A percentile compares a stretch with the other conserved stretches of the same genome.
Conservation (phyloP, 2,113 vertebrate species). For the Aphyosemion australe region DNA sequence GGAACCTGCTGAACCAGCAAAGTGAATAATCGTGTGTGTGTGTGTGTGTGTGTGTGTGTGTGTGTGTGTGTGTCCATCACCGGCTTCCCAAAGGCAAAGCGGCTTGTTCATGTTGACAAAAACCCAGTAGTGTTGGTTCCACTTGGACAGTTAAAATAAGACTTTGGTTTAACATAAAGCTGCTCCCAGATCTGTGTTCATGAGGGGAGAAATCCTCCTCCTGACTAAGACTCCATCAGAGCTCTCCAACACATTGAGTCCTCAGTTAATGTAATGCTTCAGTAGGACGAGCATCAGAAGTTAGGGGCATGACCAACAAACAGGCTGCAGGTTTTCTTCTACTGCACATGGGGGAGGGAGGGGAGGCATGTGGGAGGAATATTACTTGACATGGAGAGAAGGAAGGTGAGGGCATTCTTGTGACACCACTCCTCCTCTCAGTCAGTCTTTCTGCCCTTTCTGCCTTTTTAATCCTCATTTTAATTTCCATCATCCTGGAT, state of each 20-base stretch:
- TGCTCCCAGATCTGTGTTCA: slow-evolving; percentile 58
- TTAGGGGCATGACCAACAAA: slow-evolving; percentile 57
- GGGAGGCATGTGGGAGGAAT: slow-evolving; percentile 27
- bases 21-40: slow-evolving; percentile 36
- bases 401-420: slow-evolving; percentile 42
- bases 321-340: slow-evolving; percentile 43
- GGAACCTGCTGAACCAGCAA: slow-evolving; percentile 40
- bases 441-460: slow-evolving; percentile 35
- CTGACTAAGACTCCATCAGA: slow-evolving; percentile 46
- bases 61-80: slow-evolving; percentile 30
- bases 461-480: slow-evolving; percentile 55
- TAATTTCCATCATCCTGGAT: slow-evolving; percentile 60
- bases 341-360: slow-evolving; percentile 26
- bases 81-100: slow-evolving; percentile 40
- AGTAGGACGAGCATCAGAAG: slow-evolving; percentile 48
- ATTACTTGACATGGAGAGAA: slow-evolving; percentile 40
- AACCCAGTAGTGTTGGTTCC: slow-evolving; percentile 48
- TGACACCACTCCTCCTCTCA: slow-evolving; percentile 44
- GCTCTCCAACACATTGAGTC: slow-evolving; percentile 13
- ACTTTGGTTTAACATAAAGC: slow-evolving; percentile 60
- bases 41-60: slow-evolving; percentile 31
- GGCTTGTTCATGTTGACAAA: slow-evolving; percentile 29
- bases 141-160: slow-evolving; percentile 54
- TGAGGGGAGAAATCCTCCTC: slow-evolving; percentile 48
- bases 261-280: slow-evolving; percentile 65